A percentile compares a stretch with the other conserved stretches of the same genome.
Evolutionary conservation across 1,140 invertebrate genomes (phyloP).

Genomic region (Drosophila asahinai): DNA sequence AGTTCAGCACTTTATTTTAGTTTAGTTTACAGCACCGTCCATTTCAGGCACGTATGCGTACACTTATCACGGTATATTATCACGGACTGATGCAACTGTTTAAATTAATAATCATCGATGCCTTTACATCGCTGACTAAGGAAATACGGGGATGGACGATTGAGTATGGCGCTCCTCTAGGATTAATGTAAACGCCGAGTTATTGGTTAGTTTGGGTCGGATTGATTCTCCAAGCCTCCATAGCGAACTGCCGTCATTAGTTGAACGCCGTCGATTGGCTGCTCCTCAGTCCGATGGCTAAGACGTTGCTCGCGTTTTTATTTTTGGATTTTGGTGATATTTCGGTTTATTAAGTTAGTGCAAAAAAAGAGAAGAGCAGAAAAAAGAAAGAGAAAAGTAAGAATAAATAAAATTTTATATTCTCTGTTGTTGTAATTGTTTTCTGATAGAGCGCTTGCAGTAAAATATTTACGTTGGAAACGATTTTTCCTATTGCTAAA

Average conservation of each 20-base stretch:
- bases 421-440: conserved; percentile 73
- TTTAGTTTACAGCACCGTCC: conserved; percentile 52
- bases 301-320: conserved; percentile 37
- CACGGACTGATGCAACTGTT: conserved; percentile 36
- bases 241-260: conserved; percentile 53
- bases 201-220: conserved; percentile 17
- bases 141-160: conserved; percentile 27
- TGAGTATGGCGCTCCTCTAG: conserved; percentile 7
- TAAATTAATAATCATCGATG: conserved; percentile 18
- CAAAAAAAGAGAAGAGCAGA: conserved; percentile 75
- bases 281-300: conserved; percentile 58
- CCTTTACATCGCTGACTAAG: conserved; percentile 8
- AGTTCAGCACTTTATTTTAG: conserved; percentile 22
- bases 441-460: conserved; percentile 15
- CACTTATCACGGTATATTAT: conserved; percentile 34
- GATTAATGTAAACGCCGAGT: neutral
- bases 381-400: conserved; percentile 81
- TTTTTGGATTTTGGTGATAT: conserved; percentile 19
- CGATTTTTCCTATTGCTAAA: conserved; percentile 60
- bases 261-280: conserved; percentile 52
- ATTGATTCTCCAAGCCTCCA: conserved; percentile 38
- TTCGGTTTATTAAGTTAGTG: conserved; percentile 42
- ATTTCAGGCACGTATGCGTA: neutral
- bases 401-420: conserved; percentile 79
- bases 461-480: conserved; percentile 48